Evolutionary conservation across 2,888 invertebrate species (phyloP), one percentile per base, ranked within the genome.

Genomic region (Cosmia pyralina): DNA sequence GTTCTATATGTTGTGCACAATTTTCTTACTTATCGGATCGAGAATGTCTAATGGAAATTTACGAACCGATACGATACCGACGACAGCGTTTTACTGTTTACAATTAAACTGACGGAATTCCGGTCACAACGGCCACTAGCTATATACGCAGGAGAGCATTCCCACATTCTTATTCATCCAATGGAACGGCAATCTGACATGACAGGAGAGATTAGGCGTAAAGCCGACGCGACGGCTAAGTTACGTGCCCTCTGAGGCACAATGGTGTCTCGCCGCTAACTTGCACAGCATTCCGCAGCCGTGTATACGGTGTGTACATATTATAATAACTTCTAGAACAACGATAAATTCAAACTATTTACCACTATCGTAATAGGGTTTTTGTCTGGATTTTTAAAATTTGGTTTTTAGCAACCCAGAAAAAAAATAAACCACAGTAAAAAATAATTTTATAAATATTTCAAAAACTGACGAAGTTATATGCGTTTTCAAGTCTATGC

Each of bases 1-100:
- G 81, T 77, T 67, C 11, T 1, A 22, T 8, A 46, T 13, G 19
- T 13, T 46, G 4, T 66, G 4, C 19, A 8, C 4, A 60, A 28
- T 28, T 19, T 62, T 46, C 11, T 11, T 28, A 46, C 28, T 17
- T 22, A 41, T 60, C 15, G n/a, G 52, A 22, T 52, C 5, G n/a
- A 52, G 52, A 22, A 0, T 52, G 5, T n/a, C n/a, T n/a, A 52
- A 52, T n/a, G n/a, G n/a, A 52, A n/a, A 52, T n/a, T 52, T 4
- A n/a, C 52, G 5, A 52, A 52, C 52, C n/a, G 52, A 52, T 52
- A 52, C 11, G 2, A n/a, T 52, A 52, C 4, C 4, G 52, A 52
- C 10, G 4, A n/a, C n/a, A 11, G 52, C 10, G n/a, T 52, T 52
- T 52, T 52, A 52, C n/a, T 50, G 8, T 19, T 48, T 7, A 48